Conservation (phyloP, 2,113 vertebrate genomes). For the Actinemys pallida region DNA sequence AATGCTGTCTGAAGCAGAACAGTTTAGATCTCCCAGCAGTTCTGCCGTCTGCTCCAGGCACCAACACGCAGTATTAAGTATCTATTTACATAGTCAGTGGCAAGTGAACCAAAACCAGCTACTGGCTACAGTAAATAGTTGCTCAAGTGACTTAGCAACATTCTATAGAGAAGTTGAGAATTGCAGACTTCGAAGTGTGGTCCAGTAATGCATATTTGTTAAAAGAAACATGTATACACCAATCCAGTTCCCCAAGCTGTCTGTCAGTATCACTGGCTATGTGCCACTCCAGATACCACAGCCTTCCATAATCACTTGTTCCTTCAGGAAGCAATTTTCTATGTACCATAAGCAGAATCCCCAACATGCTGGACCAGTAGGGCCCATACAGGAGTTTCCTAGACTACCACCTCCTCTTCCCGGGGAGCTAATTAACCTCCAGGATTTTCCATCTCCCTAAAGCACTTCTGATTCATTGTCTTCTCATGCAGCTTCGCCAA, state of each 20-base stretch:
- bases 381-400: not conserved
- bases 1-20: not conserved
- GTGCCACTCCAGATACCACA: not conserved
- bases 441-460: not conserved
- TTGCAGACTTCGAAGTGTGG: not conserved
- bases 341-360: not conserved
- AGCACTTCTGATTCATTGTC: not conserved
- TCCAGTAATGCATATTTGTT: not conserved
- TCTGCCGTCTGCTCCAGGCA: not conserved
- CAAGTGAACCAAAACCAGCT: not conserved
- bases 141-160: not conserved
- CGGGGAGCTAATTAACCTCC: not conserved
- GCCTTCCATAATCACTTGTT: not conserved
- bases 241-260: not conserved
- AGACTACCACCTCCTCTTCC: not conserved
- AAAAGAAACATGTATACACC: not conserved
- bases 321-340: not conserved
- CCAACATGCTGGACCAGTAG: not conserved
- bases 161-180: not conserved
- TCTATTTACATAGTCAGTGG: not conserved
- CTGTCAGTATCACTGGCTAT: not conserved
- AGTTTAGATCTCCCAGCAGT: not conserved
- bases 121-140: not conserved
- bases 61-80: not conserved
- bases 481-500: not conserved